Evolutionary conservation across 2,888 invertebrate genomes (phyloP).

Genomic region (Toxonevra muliebris): DNA sequence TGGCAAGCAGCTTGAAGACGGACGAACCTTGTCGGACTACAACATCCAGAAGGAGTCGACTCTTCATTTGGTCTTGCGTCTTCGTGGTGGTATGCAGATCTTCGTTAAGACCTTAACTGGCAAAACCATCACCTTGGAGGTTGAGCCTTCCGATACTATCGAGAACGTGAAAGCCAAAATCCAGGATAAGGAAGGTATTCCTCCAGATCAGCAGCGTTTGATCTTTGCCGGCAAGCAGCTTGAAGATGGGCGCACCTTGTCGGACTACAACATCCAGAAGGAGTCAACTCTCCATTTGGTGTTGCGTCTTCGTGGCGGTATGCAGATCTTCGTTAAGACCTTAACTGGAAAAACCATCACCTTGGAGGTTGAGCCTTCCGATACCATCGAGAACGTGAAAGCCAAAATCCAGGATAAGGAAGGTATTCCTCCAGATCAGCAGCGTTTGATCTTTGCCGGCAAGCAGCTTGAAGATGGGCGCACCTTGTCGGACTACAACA

Average conservation of each 20-base stretch:
- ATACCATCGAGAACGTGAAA: conserved; percentile 42
- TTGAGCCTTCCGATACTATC: conserved; percentile 46
- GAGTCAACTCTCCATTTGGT: conserved; percentile 45
- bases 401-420: conserved; percentile 46
- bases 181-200: conserved; percentile 58
- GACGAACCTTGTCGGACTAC: conserved; percentile 44
- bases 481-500: conserved; percentile 43
- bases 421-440: conserved; percentile 45
- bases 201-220: conserved; percentile 58
- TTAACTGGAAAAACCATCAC: conserved; percentile 44
- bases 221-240: conserved; percentile 60
- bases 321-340: conserved; percentile 45
- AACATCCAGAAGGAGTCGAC: conserved; percentile 44
- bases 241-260: conserved; percentile 56
- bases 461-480: conserved; percentile 44
- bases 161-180: conserved; percentile 59
- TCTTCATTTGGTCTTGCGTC: conserved; percentile 41
- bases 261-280: conserved; percentile 46
- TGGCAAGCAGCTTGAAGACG: conserved; percentile 43
- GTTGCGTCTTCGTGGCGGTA: conserved; percentile 44
- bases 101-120: conserved; percentile 43
- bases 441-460: conserved; percentile 45
- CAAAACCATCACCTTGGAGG: conserved; percentile 43
- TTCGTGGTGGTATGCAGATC: conserved; percentile 45
- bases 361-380: conserved; percentile 42